Evolutionary conservation across 2,888 invertebrate genomes (phyloP), one percentile per base, ranked within the genome.

Genomic region (Heliconius cydno): DNA sequence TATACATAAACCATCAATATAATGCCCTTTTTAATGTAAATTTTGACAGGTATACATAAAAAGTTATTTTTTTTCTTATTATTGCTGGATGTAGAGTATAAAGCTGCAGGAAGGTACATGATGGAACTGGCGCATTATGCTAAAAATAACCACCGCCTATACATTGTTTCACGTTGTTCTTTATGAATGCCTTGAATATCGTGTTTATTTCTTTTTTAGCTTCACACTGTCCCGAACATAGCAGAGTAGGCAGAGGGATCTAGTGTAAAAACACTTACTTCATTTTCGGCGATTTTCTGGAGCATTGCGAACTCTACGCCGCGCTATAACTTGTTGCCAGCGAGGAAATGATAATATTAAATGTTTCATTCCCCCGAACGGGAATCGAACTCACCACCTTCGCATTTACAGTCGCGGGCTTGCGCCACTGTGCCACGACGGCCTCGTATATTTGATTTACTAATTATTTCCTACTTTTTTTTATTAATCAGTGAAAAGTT

Each of bases 71-170:
- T 65, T 13, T 25, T 34, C 60, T 9, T 25, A 38, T 34, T 73
- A 25, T 60, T 13, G 6, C 60, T 57, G 34, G n/a, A 73, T 7
- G 30, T n/a, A 15, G 34, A 75, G 25, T 22, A 28, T 65, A 28
- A 75, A 46, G 28, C 63, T 74, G 25, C 65, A 75, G 75, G 75
- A 75, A 75, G 75, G 41, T 41, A 30, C 41, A 15, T n/a, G 25
- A 34, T 73, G 60, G 60, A 75, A 75, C 63, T 65, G 65, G 75
- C 75, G 75, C 75, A 65, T 63, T 75, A 65, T 46, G 65, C 75
- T 75, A 75, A 65, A 75, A 66, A 75, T 75, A 75, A 41, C 46
- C 28, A 7, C 15, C 75, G 65, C 9, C 34, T 41, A 9, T 63
- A 65, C 65, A 41, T 66, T 75, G 65, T 75, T 66, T 66, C 38